phyloP scores from a whole-genome alignment of 2,113 vertebrate species.

The Ceratotherium simum region DNA sequence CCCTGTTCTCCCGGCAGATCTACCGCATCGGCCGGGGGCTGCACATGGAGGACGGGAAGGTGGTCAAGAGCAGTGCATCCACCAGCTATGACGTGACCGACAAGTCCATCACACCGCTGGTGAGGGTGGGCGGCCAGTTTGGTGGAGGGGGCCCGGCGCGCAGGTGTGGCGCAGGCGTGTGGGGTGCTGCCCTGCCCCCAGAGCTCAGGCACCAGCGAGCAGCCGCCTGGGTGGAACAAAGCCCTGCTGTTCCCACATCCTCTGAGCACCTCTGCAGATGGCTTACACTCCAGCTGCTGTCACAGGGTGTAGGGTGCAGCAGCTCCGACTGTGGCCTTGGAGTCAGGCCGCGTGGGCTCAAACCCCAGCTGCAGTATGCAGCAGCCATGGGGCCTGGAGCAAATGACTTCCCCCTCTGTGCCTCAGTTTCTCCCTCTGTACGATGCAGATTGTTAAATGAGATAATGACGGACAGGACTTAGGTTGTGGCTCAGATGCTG shows the following conservation, averaged over 20 bases:
- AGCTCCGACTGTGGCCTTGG: neutral
- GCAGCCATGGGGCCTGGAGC: neutral
- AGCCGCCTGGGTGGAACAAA: neutral
- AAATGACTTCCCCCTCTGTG: neutral
- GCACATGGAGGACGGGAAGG: conserved; percentile 87
- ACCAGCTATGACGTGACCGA: conserved; percentile 88
- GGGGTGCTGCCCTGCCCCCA: too few species aligned
- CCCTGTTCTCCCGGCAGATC: conserved; percentile 80
- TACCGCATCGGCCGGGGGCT: conserved; percentile 87
- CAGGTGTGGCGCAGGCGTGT: neutral
- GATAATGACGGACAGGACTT: neutral
- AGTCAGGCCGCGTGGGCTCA: neutral
- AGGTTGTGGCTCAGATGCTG: neutral
- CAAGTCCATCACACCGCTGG: conserved; percentile 90
- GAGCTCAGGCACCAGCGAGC: neutral
- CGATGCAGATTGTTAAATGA: neutral
- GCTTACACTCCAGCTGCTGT: neutral
- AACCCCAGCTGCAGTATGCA: neutral
- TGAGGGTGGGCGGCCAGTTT: conserved; percentile 66
- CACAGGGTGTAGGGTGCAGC: neutral
- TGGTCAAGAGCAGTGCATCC: conserved; percentile 88
- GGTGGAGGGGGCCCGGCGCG: neutral
- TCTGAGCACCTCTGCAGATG: neutral
- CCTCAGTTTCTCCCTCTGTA: neutral
- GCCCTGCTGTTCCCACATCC: neutral